These are phyloP conservation scores for Ectropis grisescens DNA, from an alignment of 1,140 invertebrate species.

Conservation along the genomic window DNA sequence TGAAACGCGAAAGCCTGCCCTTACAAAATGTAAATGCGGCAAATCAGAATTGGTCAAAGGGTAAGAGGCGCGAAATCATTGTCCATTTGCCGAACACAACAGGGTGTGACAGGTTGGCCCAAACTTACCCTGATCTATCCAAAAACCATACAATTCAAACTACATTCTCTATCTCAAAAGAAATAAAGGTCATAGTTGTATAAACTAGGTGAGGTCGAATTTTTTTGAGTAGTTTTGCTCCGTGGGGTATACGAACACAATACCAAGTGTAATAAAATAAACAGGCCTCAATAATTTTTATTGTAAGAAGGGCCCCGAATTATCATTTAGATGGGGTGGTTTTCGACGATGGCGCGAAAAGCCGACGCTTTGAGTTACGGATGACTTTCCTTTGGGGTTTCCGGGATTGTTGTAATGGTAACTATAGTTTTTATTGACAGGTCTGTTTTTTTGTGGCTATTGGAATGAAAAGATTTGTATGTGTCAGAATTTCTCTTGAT, in stretches of 20 bases:
- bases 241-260: constrained; percentile 53
- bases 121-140: constrained; percentile 1
- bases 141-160: background rate
- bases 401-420: constrained; percentile 29
- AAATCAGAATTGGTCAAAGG: constrained; percentile 28
- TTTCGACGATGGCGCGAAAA: constrained; percentile 28
- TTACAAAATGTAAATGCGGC: constrained; percentile 20
- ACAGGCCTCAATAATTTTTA: constrained; percentile 66
- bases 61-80: constrained; percentile 28
- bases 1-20: constrained; percentile 2
- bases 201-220: too few species aligned
- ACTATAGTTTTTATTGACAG: constrained; percentile 31
- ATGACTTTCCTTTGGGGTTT: constrained; percentile 24
- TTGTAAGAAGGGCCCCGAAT: constrained; percentile 58
- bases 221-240: constrained; percentile 7
- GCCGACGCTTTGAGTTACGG: constrained; percentile 37
- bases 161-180: background rate
- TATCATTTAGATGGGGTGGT: constrained; percentile 64
- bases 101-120: constrained; percentile 21
- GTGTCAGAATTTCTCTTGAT: background rate
- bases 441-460: constrained; percentile 14
- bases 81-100: constrained; percentile 21
- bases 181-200: constrained; percentile 10
- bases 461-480: background rate
- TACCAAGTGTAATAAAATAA: constrained; percentile 66